phyloP scores from a whole-genome alignment of 2,888 invertebrate species.

The Tetragonisca angustula region DNA sequence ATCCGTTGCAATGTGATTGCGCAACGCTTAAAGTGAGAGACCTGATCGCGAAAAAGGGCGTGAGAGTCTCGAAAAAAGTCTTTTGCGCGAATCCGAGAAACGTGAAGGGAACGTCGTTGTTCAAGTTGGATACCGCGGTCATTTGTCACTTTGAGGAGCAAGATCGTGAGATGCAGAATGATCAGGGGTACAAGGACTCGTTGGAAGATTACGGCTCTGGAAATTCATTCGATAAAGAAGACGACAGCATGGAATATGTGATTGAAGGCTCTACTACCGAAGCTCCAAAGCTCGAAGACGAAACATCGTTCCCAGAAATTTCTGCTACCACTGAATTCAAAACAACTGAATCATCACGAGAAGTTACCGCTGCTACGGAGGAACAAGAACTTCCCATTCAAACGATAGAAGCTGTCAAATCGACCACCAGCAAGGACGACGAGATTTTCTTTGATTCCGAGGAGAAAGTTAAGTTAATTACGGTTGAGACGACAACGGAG shows the following conservation, averaged over 20 bases:
- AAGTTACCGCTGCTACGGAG: no score
- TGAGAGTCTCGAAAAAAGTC: conserved; percentile 82
- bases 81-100: conserved; percentile 86
- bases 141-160: conserved; percentile 77
- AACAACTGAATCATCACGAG: background rate
- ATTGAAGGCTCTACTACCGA: conserved; percentile 16
- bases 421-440: conserved; percentile 48
- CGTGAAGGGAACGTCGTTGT: conserved; percentile 85
- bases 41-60: conserved; percentile 84
- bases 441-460: conserved; percentile 69
- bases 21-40: conserved; percentile 88
- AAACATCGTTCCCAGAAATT: conserved; percentile 52
- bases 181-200: conserved; percentile 85
- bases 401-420: background rate
- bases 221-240: conserved; percentile 42
- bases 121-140: conserved; percentile 84
- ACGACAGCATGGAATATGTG: conserved; percentile 48
- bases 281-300: conserved; percentile 24
- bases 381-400: background rate
- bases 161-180: conserved; percentile 85
- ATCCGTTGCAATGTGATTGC: conserved; percentile 90
- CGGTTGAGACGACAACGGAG: conserved; percentile 28
- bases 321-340: background rate
- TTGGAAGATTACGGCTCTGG: conserved; percentile 77
- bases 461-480: conserved; percentile 49